These are phyloP conservation scores for Muscicapa comitata DNA, from an alignment of 2,797 vertebrate species.

Conservation along the genomic window DNA sequence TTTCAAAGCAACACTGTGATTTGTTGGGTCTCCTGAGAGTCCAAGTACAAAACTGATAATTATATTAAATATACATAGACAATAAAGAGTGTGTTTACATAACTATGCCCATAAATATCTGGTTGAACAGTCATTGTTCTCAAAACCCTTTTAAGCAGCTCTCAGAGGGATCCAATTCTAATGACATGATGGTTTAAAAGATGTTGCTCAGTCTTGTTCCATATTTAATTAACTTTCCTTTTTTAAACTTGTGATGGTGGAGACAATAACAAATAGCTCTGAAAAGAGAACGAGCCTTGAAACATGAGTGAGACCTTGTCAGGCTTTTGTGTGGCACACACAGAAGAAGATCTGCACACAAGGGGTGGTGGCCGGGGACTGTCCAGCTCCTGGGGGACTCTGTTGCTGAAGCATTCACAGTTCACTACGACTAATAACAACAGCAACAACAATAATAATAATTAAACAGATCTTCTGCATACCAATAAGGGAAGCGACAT, in stretches of 20 bases:
- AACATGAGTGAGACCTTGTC: conserved; percentile 89
- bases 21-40: conserved; percentile 81
- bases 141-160: conserved; percentile 94
- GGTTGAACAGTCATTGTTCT: conserved; percentile 98
- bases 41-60: conserved; percentile 88
- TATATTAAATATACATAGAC: conserved; percentile 91
- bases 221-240: conserved; percentile 99
- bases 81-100: conserved; percentile 92
- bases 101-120: conserved; percentile 99
- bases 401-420: conserved; percentile 58
- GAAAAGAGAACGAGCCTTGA: conserved; percentile 79
- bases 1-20: conserved; percentile 90
- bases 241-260: conserved; percentile 90
- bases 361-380: conserved; percentile 49
- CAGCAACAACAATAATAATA: conserved; percentile 6
- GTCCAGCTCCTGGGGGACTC: conserved; percentile 53
- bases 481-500: not conserved
- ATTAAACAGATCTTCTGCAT: conserved; percentile 29
- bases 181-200: conserved; percentile 99
- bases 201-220: conserved; percentile 96
- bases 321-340: conserved; percentile 84
- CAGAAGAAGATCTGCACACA: conserved; percentile 71
- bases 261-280: conserved; percentile 95
- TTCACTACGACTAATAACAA: not conserved
- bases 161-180: conserved; percentile 96